Evolutionary conservation across 2,888 invertebrate genomes (phyloP), one percentile per base, ranked within the genome.

Genomic region (Limenitis arthemis): DNA sequence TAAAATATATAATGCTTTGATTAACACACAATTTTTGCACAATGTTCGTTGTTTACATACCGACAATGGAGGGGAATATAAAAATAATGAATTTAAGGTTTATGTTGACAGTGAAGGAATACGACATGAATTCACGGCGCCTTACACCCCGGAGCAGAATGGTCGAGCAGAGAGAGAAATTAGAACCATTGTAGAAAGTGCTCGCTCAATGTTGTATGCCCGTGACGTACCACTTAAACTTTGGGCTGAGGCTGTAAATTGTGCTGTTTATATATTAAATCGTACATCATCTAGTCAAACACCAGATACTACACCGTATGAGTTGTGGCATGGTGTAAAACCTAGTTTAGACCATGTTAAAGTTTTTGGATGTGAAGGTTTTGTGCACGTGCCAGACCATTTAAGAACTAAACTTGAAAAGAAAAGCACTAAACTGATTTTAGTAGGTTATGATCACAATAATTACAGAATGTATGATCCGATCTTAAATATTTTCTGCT

Each of bases 171-270:
- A 72, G 43, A 44, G 72, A 8, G 70, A 72, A 37, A 63, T 61
- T 1, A 40, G 73, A 0, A 69, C 70, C 0, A 60, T 73, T 1
- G 61, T 69, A n/a, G 65, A 69, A 31, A 61, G 54, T 53, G 63
- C 67, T 7, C 52, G 64, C 1, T 59, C 67, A 1, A 66, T 68
- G 67, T 39, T 67, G 1, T 59, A 66, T 64, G 62, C 60, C 0
- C 40, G 69, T 9, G 42, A 49, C 49, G 33, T 53, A 7, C 41
- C 49, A 32, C 7, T 49, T 6, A 20, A 42, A 5, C 52, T 54
- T 31, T 60, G 39, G 71, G 71, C 68, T 1, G 70, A 73, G 51
- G 71, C 70, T 6, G 60, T 70, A 3, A 59, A 65, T 30, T 64
- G 62, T 11, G 67, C 65, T 29, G 63, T 60, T 9, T 69, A 61